These are phyloP conservation scores for Candidula unifasciata DNA, from an alignment of 2,888 invertebrate genomes.

Conservation along the genomic window DNA sequence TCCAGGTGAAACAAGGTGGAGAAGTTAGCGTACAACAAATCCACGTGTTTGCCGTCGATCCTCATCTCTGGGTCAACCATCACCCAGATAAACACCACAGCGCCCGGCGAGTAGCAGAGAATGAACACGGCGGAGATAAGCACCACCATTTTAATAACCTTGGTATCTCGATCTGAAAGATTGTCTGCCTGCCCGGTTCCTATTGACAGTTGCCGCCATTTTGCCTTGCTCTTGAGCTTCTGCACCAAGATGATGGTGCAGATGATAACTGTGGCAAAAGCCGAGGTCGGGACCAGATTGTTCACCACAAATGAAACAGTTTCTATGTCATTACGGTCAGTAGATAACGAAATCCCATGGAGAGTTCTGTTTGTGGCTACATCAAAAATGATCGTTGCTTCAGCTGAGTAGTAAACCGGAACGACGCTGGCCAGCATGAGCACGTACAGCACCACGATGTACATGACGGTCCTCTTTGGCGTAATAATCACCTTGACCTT, in stretches of 20 bases:
- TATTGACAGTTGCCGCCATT: slow-evolving; percentile 22
- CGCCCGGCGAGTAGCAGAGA: slow-evolving; percentile 38
- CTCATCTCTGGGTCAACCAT: slow-evolving; percentile 38
- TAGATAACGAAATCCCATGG: slow-evolving; percentile 11
- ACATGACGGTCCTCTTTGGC: slow-evolving; percentile 12
- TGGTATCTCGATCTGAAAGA: slow-evolving; percentile 17
- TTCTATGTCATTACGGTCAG: slow-evolving; percentile 19
- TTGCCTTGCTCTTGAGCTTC: slow-evolving; percentile 17
- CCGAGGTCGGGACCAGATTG: slow-evolving; percentile 10
- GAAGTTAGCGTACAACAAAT: slow-evolving; percentile 13
- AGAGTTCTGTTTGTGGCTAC: slow-evolving; percentile 23
- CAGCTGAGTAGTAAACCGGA: slow-evolving; percentile 18
- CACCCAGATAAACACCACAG: slow-evolving; percentile 40
- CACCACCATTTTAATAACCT: slow-evolving; percentile 32
- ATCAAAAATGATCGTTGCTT: neutral
- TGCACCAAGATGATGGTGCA: slow-evolving; percentile 26
- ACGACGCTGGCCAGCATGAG: slow-evolving; percentile 23
- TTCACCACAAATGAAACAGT: slow-evolving; percentile 15
- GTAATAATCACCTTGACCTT: slow-evolving; percentile 38
- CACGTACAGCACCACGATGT: slow-evolving; percentile 20
- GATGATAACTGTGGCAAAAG: slow-evolving; percentile 14
- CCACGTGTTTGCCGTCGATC: slow-evolving; percentile 9
- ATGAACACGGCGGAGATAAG: slow-evolving; percentile 28
- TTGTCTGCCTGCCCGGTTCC: neutral
- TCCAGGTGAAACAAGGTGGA: neutral